phyloP scores from a whole-genome alignment of 2,113 vertebrate species.

The Phyllostomus discolor region DNA sequence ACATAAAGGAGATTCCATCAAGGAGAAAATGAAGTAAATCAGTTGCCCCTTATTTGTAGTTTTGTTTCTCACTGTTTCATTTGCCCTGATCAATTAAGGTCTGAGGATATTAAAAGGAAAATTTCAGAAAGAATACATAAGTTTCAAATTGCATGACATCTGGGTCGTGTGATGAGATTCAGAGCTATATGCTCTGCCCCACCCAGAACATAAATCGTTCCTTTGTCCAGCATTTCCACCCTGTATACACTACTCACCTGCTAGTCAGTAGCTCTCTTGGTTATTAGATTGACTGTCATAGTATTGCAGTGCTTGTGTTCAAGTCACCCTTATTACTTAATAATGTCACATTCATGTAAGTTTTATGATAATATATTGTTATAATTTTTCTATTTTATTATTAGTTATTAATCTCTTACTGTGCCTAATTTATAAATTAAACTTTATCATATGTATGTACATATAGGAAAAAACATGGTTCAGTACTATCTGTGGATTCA shows the following conservation, averaged over 20 bases:
- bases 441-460: too few species aligned
- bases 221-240: background rate
- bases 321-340: background rate
- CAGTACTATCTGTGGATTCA: background rate
- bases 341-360: background rate
- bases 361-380: background rate
- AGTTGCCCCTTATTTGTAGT: background rate
- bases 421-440: too few species aligned
- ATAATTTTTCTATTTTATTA: background rate
- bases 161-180: background rate
- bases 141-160: background rate
- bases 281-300: background rate
- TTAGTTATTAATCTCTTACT: background rate
- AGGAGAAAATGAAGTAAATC: background rate
- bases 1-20: background rate
- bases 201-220: background rate
- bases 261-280: background rate
- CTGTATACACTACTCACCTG: background rate
- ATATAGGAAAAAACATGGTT: background rate
- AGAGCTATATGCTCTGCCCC: too few species aligned
- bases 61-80: background rate
- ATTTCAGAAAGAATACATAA: background rate
- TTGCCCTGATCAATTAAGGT: background rate
- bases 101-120: background rate
- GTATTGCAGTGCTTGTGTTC: background rate